These are phyloP conservation scores for Platichthys stellatus DNA, from an alignment of 2,113 vertebrate species.

Conservation along the genomic window DNA sequence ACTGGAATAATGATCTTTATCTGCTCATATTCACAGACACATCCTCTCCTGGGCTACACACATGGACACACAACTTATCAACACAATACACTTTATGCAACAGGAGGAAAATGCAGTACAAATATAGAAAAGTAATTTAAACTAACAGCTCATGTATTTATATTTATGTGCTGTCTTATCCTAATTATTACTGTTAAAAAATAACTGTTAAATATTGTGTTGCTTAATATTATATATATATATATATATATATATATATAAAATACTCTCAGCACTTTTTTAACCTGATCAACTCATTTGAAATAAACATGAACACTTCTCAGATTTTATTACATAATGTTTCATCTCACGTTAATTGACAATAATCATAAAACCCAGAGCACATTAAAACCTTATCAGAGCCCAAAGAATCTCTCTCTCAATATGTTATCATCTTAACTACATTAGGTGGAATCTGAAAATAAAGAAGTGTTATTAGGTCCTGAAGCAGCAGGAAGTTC, in stretches of 20 bases:
- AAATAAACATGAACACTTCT: not conserved
- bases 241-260: no score
- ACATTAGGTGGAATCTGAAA: not conserved
- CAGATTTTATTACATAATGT: not conserved
- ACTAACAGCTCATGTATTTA: constrained; percentile 3
- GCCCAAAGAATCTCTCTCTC: no score
- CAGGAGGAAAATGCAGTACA: constrained; percentile 4
- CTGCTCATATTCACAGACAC: not conserved
- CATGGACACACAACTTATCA: not conserved
- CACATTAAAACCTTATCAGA: constrained; percentile 4
- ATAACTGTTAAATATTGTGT: no score
- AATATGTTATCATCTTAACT: constrained; percentile 18
- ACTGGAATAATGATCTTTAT: constrained; percentile 9
- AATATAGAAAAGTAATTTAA: not conserved
- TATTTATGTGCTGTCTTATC: not conserved
- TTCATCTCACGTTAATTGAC: constrained; percentile 22
- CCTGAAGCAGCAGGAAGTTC: constrained; percentile 11
- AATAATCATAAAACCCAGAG: constrained; percentile 30
- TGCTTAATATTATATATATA: no score
- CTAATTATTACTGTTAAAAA: no score
- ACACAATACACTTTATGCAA: not conserved
- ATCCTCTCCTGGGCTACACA: constrained; percentile 2
- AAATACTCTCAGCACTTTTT: no score
- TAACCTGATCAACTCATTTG: not conserved
- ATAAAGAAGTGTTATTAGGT: constrained; percentile 9